A percentile compares a stretch with the other conserved stretches of the same genome.
Conservation (phyloP, 2,888 invertebrate species). For the Andrena dorsata region DNA sequence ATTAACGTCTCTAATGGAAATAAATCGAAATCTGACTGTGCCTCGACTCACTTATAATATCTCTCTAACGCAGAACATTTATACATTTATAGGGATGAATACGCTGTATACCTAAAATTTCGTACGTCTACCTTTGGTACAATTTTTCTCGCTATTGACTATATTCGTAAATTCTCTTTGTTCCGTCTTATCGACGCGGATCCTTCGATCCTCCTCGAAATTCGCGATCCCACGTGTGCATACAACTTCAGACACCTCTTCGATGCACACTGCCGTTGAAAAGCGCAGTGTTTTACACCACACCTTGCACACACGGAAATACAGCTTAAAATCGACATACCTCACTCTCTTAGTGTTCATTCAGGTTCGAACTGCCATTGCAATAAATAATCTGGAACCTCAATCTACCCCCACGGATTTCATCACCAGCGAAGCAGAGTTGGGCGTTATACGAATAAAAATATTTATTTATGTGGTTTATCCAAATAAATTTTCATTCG, state of each 20-base stretch:
- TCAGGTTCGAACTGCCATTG: neutral
- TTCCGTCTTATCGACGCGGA: conserved; percentile 42
- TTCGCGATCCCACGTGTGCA: neutral
- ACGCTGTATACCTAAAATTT: conserved; percentile 57
- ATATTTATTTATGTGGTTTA: too few species aligned
- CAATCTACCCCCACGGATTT: neutral
- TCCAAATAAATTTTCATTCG: too few species aligned
- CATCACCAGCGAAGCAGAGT: neutral
- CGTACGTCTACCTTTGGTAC: conserved; percentile 81
- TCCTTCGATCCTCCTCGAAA: neutral
- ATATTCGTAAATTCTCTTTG: conserved; percentile 75
- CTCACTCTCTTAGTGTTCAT: neutral
- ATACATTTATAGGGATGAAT: conserved; percentile 53
- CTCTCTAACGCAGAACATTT: conserved; percentile 51
- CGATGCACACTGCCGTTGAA: neutral
- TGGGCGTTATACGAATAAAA: too few species aligned
- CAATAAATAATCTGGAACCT: conserved; percentile 37
- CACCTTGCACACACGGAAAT: neutral
- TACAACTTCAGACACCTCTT: neutral
- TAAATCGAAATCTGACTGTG: conserved; percentile 14
- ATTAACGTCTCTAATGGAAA: conserved; percentile 18
- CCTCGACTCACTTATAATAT: conserved; percentile 15
- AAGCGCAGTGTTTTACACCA: neutral
- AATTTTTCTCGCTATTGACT: conserved; percentile 78
- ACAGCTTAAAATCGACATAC: neutral